phyloP scores from a whole-genome alignment of 2,888 invertebrate species.

The Bombylius major region DNA sequence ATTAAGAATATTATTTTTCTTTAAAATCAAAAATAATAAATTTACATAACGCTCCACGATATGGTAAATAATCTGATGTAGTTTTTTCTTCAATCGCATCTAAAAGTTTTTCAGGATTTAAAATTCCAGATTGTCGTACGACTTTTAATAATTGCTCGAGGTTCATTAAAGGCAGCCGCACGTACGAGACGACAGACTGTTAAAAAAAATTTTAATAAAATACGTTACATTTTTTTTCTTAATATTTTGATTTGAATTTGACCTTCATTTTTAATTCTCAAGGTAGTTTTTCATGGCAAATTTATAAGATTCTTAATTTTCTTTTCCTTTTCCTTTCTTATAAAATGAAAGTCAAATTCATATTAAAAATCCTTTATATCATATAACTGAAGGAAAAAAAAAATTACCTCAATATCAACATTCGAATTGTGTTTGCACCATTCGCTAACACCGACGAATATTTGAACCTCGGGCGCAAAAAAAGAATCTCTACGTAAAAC shows the following conservation, averaged over 20 bases:
- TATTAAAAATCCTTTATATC: no score
- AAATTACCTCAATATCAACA: constrained; percentile 28
- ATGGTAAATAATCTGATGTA: constrained; percentile 65
- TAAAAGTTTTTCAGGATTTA: constrained; percentile 79
- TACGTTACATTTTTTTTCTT: neutral
- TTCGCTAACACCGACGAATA: constrained; percentile 76
- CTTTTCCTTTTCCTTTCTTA: no score
- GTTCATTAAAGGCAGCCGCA: constrained; percentile 77
- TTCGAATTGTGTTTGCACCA: constrained; percentile 76
- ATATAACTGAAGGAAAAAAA: no score
- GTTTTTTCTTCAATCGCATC: constrained; percentile 88
- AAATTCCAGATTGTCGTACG: constrained; percentile 75
- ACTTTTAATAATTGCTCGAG: constrained; percentile 76
- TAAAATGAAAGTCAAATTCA: no score
- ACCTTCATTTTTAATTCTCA: neutral
- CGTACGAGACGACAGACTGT: constrained; percentile 46
- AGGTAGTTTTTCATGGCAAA: neutral
- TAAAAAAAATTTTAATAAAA: constrained; percentile 24
- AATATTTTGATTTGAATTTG: neutral
- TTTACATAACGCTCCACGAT: constrained; percentile 68
- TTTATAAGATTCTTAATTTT: no score
- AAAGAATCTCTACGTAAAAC: constrained; percentile 87
- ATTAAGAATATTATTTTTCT: neutral
- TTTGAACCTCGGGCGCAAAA: constrained; percentile 90
- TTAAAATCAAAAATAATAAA: constrained; percentile 14